Conservation (phyloP, 2,888 invertebrate genomes). For the Ornithoptera alexandrae region DNA sequence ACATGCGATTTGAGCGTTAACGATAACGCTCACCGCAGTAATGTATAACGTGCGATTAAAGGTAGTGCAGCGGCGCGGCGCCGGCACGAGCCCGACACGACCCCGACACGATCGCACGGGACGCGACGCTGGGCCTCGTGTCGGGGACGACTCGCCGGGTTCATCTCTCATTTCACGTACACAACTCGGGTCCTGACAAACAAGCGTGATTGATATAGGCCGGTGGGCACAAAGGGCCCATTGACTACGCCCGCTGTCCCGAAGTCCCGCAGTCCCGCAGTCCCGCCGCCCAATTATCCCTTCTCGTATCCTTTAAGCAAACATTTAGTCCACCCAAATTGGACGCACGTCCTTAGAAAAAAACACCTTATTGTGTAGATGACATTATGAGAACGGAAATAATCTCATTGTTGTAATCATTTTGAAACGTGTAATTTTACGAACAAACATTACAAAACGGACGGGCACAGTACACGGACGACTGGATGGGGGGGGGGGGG, state of each 20-base stretch:
- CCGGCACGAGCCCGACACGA: slow-evolving; percentile 39
- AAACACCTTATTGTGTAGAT: too few relatives aligned
- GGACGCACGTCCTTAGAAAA: slow-evolving; percentile 35
- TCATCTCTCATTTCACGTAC: slow-evolving; percentile 69
- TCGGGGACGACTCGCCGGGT: slow-evolving; percentile 56
- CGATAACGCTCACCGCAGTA: too few relatives aligned
- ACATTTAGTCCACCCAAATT: slow-evolving; percentile 54
- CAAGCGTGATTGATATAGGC: slow-evolving; percentile 65
- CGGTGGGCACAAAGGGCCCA: slow-evolving; percentile 64
- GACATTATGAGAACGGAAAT: neutral
- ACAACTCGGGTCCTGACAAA: slow-evolving; percentile 57
- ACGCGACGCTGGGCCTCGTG: too few relatives aligned
- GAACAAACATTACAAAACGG: neutral
- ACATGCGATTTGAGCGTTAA: too few relatives aligned
- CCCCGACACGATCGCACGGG: too few relatives aligned
- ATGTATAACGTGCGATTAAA: too few relatives aligned
- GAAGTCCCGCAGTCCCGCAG: slow-evolving; percentile 44
- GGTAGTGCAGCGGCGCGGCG: slow-evolving; percentile 34
- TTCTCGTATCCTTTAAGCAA: slow-evolving; percentile 42
- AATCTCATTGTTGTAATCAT: neutral
- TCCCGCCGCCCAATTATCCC: slow-evolving; percentile 62
- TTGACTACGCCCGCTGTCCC: slow-evolving; percentile 54
- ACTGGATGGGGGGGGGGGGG: neutral
- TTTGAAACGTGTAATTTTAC: slow-evolving; percentile 6
- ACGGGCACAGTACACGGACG: neutral